These are phyloP conservation scores for Ciconia stormi DNA, from an alignment of 2,113 vertebrate genomes.

Conservation along the genomic window DNA sequence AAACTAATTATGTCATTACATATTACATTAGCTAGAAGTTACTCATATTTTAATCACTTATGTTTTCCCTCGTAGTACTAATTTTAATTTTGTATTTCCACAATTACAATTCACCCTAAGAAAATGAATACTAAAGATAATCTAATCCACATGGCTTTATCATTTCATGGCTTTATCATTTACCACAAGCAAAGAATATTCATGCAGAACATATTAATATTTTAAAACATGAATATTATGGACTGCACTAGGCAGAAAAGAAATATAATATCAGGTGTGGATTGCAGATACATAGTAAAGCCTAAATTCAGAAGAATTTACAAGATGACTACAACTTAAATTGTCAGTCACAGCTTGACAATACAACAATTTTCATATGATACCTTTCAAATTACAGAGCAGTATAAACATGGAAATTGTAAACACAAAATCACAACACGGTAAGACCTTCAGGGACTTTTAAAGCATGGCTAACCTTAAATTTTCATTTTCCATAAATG, in stretches of 20 bases:
- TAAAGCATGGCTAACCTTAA: background rate
- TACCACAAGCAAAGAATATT: background rate
- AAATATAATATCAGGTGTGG: background rate
- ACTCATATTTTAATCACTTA: background rate
- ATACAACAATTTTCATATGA: background rate
- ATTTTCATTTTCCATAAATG: background rate
- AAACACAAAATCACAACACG: background rate
- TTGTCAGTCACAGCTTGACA: background rate
- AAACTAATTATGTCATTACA: slow-evolving; percentile 11
- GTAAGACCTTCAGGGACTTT: background rate
- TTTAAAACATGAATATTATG: background rate
- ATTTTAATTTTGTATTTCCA: slow-evolving; percentile 22
- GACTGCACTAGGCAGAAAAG: background rate
- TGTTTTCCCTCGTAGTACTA: background rate
- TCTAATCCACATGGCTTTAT: background rate
- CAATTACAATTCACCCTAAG: background rate
- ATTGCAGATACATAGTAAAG: background rate
- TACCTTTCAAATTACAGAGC: background rate
- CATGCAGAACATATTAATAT: background rate
- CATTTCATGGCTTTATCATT: background rate
- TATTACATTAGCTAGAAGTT: background rate
- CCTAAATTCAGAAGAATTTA: background rate
- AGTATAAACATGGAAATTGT: background rate
- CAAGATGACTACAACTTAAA: background rate
- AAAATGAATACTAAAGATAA: background rate